Percentiles rank a stretch among this genome's conserved stretches.
phyloP scores from a whole-genome alignment of 2,797 vertebrate species.

The Decapterus maruadsi region DNA sequence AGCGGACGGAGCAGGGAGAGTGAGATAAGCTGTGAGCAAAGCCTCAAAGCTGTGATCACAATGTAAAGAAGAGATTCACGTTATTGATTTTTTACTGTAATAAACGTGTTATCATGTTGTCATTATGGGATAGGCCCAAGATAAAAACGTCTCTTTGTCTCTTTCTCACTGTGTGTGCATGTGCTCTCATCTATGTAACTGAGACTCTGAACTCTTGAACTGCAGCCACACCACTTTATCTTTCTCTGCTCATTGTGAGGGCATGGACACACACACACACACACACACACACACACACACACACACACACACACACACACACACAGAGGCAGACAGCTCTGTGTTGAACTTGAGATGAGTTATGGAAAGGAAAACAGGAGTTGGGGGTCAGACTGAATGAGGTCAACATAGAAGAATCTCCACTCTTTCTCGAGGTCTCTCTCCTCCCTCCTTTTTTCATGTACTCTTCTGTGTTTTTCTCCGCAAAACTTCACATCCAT shows the following conservation, averaged over 20 bases:
- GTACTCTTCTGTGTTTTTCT: background rate
- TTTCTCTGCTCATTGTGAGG: conserved; percentile 48
- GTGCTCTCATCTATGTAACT: conserved; percentile 47
- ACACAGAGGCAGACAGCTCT: conserved; percentile 32
- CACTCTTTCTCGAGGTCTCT: conserved; percentile 21
- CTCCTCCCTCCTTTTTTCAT: background rate
- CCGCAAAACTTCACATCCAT: background rate
- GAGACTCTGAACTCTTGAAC: conserved; percentile 68
- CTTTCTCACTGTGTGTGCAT: background rate
- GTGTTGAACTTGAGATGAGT: conserved; percentile 75
- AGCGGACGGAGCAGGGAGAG: no score
- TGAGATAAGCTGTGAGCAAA: no score
- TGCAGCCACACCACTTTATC: conserved; percentile 59
- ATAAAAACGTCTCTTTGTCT: no score
- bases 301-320: conserved; percentile 37
- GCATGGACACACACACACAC: conserved; percentile 25
- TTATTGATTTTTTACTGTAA: background rate
- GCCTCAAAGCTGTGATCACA: no score
- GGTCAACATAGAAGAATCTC: conserved; percentile 69
- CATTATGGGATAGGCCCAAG: background rate
- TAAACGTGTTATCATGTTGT: background rate
- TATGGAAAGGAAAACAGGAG: conserved; percentile 75
- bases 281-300: conserved; percentile 31
- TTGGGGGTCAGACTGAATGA: conserved; percentile 59
- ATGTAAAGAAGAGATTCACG: background rate